Conservation (phyloP, 2,888 invertebrate species). For the Ectobius pallidus region DNA sequence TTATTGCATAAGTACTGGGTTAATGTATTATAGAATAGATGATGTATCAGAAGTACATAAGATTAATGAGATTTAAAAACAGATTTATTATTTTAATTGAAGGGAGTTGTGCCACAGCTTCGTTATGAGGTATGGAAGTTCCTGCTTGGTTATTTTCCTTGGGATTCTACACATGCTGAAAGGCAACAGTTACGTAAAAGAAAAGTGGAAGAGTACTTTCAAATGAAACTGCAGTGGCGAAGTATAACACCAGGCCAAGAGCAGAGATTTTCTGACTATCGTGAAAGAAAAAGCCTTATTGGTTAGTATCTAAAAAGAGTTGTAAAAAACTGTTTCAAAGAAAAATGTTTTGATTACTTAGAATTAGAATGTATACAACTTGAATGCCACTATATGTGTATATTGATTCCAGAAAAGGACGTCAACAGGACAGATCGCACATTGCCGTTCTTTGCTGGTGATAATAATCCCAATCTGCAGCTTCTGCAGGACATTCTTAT, state of each 20-base stretch:
- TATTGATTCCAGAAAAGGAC: constrained; percentile 80
- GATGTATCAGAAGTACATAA: too few species aligned
- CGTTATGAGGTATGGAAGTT: constrained; percentile 93
- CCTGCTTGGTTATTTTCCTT: constrained; percentile 85
- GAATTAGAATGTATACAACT: too few species aligned
- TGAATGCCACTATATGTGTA: too few species aligned
- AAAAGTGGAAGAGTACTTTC: constrained; percentile 86
- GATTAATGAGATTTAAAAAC: too few species aligned
- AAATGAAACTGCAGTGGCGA: constrained; percentile 97
- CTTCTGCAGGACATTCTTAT: constrained; percentile 90
- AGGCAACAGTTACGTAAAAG: constrained; percentile 71
- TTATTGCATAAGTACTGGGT: too few species aligned
- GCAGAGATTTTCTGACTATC: constrained; percentile 81
- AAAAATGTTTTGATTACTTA: too few species aligned
- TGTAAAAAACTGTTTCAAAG: too few species aligned
- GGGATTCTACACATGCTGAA: constrained; percentile 78
- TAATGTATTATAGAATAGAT: too few species aligned
- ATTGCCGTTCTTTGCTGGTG: constrained; percentile 90
- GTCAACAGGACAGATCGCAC: constrained; percentile 94
- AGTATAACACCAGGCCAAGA: constrained; percentile 89
- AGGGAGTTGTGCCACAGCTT: constrained; percentile 81
- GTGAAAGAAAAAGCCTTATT: constrained; percentile 90
- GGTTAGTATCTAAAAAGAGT: constrained; percentile 57
- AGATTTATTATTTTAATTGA: too few species aligned
- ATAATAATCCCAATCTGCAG: constrained; percentile 86